These are phyloP conservation scores for Xestobium rufovillosum DNA, from an alignment of 2,888 invertebrate species.

Conservation along the genomic window DNA sequence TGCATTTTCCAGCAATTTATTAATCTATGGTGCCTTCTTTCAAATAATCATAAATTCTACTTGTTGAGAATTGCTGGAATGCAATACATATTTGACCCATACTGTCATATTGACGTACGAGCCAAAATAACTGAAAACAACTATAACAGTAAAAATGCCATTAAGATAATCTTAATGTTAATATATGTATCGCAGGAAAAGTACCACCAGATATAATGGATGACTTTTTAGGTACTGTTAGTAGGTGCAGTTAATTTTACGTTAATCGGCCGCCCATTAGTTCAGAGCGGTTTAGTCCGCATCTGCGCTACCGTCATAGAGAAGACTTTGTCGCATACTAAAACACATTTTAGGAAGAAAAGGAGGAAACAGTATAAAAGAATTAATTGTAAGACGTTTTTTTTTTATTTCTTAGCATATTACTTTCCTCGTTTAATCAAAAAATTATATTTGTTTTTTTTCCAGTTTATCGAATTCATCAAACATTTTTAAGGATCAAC, in stretches of 20 bases:
- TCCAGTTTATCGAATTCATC: conserved; percentile 54
- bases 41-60: too few relatives aligned
- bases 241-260: conserved; percentile 76
- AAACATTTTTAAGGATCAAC: conserved; percentile 72
- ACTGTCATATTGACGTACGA: too few relatives aligned
- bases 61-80: too few relatives aligned
- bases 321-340: conserved; percentile 73
- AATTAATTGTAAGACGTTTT: conserved; percentile 66
- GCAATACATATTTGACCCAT: too few relatives aligned
- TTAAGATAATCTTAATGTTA: conserved; percentile 6
- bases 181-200: background rate
- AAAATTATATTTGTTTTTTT: conserved; percentile 23
- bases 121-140: too few relatives aligned
- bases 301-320: conserved; percentile 78
- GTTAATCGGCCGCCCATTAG: conserved; percentile 69
- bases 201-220: conserved; percentile 2
- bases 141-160: too few relatives aligned
- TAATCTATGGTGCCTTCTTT: too few relatives aligned
- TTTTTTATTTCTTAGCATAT: conserved; percentile 6
- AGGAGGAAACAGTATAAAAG: conserved; percentile 70
- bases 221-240: conserved; percentile 50
- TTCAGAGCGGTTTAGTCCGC: conserved; percentile 64
- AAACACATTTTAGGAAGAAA: conserved; percentile 67
- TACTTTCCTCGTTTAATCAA: conserved; percentile 4
- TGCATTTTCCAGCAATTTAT: too few relatives aligned